Conservation (phyloP, 2,113 vertebrate species). For the Ctenodactylus gundi region DNA sequence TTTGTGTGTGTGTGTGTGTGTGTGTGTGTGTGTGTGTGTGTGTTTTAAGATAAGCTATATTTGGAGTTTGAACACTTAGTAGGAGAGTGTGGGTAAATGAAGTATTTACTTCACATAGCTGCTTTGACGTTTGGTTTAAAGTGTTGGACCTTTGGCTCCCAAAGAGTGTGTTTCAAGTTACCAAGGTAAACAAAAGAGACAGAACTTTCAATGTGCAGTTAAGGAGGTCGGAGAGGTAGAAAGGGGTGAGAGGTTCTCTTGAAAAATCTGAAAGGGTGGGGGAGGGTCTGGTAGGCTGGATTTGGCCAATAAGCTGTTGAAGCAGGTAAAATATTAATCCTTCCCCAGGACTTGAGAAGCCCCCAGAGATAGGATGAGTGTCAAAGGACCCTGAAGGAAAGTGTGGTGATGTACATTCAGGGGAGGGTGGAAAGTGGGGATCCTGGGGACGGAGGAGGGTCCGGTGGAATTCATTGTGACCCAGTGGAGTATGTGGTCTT, state of each 20-base stretch:
- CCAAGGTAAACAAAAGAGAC: background rate
- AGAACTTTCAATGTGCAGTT: background rate
- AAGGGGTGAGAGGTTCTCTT: background rate
- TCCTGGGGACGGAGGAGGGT: background rate
- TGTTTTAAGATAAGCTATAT: background rate
- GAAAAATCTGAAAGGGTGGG: background rate
- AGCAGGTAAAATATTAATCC: background rate
- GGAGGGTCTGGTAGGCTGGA: background rate
- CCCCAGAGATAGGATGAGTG: background rate
- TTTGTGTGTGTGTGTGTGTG: no score
- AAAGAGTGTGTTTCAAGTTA: slow-evolving; percentile 9
- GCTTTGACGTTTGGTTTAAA: slow-evolving; percentile 36
- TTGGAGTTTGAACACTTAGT: background rate
- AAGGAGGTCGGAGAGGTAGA: background rate
- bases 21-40: no score
- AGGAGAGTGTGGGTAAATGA: background rate
- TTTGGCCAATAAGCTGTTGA: background rate
- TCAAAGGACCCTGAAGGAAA: background rate
- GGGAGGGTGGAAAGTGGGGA: rapidly evolving
- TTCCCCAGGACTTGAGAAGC: background rate
- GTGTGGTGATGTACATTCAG: background rate
- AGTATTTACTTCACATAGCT: background rate
- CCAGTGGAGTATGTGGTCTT: no score
- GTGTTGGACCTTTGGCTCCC: background rate
- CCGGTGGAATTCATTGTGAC: no score